Base-by-base conservation (phyloP, 2,888 invertebrate genomes). In the Halocaridina rubra region DNA sequence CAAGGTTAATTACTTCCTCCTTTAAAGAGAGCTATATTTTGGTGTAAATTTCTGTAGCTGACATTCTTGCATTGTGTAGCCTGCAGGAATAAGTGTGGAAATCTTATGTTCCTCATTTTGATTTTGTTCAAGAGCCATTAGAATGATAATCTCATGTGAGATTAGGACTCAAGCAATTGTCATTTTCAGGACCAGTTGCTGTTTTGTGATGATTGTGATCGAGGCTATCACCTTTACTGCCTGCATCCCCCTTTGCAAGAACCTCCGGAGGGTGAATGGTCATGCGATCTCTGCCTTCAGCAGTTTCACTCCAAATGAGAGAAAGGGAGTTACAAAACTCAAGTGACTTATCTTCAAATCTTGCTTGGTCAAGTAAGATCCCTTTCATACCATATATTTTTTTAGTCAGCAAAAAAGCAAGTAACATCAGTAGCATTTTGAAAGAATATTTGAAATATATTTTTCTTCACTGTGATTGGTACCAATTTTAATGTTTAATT, bases 221-320 rank as follows among this genome's bases (percentile, higher is more conserved):
- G 99, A 90, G 99, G 99, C 89, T 99, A 99, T 93, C 99, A 99
- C 93, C 98, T 99, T 97, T 99, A 99, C 93, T 99, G 99, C 92
- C 93, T 99, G 90, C 94, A 95, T 89, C 99, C 99, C 89, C 97
- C 98, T 81, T 93, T 99, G 86, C 94, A 95, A 88, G 95, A 96
- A 89, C 98, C 99, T 81, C 99, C 99, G 77, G 99, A 99, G 93
- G 98, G 97, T 89, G 96, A 96, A 88, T 97, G 97, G 97, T 96
- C 96, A 88, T 97, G 97, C 92, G 95, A 95, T 90, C 93, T 97
- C 89, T 97, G 97, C 92, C 93, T 80, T 27, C 79, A 84, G 22
- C 74, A 84, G 24, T 80, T 84, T 74, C 84, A 84, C 53, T 13
- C 84, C 24, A 84, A 84, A 64, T 84, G 78, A 81, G 30, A 24